Base-by-base conservation (phyloP, 2,113 vertebrate species). In the Ictalurus furcatus region DNA sequence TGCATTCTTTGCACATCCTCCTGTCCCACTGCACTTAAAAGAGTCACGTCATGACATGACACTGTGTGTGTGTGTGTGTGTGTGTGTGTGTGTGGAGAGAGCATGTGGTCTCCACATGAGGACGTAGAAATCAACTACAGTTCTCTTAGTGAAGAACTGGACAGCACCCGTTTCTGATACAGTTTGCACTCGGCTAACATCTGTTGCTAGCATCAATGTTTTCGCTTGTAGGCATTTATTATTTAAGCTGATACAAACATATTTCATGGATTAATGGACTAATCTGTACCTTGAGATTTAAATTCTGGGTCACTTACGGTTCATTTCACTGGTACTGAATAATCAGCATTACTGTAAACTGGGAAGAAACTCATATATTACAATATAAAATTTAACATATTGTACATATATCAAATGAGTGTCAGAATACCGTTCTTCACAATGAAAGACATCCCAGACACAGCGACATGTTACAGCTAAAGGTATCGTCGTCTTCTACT, bases 61-160 rank as follows among this genome's bases (percentile, higher is more conserved):
- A 71, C 84, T 52, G 17, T 13, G 58, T 37, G 81, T 85, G 30
- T 69, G 65, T 69, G 28, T 69, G 28, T 30, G 65, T 30, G 65
- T 67, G 65, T 30, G 28, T 69, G 65, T 69, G 65, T 69, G 67
- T 69, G 48, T 11, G 48, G 8, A 11, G 48, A 54, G 3, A 85
- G 86, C 94, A 94, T 93, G 90, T 95, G 95, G 84, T 88, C 87
- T 90, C 88, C 92, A 94, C 91, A 93, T 95, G 92, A 90, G 81
- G 84, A 85, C 86, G 92, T 92, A 91, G 88, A 89, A 83, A 54
- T 76, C 52, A 37, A 88, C 80, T 82, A 12, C 71, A 85, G 69
- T 59, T 80, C 34, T 86, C 92, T 90, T 93, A 94, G 94, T 91
- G 90, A 93, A 90, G 37, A 52, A 59, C 34, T 67, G 90, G n/a